A percentile compares a stretch with the other conserved stretches of the same genome.
Evolutionary conservation across 2,113 vertebrate genomes (phyloP).

Genomic region (Sorex fumeus): DNA sequence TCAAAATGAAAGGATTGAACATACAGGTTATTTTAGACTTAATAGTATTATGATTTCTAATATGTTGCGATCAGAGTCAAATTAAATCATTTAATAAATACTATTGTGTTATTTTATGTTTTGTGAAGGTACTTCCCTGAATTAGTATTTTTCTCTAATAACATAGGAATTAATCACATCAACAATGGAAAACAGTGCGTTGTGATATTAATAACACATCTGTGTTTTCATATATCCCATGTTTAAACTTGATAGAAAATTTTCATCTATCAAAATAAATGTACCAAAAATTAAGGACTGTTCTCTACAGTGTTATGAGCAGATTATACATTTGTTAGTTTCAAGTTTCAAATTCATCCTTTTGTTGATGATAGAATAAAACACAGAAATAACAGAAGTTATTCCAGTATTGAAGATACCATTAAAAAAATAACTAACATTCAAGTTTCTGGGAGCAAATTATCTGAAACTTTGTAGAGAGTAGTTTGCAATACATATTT

Average conservation of each 20-base stretch:
- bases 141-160: constrained; percentile 4
- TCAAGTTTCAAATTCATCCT: not conserved
- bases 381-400: not conserved
- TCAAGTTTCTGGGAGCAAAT: not conserved
- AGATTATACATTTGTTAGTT: not conserved
- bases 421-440: not conserved
- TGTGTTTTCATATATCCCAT: constrained; percentile 27
- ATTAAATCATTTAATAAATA: not conserved
- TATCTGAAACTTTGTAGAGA: not conserved
- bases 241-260: not conserved
- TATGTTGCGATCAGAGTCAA: constrained; percentile 21
- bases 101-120: constrained; percentile 7
- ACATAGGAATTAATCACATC: not conserved
- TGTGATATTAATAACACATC: not conserved
- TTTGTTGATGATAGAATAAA: not conserved
- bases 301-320: not conserved
- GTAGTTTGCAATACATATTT: not conserved
- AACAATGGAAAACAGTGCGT: not conserved
- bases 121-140: constrained; percentile 12
- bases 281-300: not conserved
- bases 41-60: not conserved
- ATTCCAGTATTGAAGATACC: not conserved
- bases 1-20: constrained; percentile 15
- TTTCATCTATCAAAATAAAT: constrained; percentile 16
- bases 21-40: not conserved